Base-by-base conservation (phyloP, 2,888 invertebrate genomes). In the Hydraecia micacea region DNA sequence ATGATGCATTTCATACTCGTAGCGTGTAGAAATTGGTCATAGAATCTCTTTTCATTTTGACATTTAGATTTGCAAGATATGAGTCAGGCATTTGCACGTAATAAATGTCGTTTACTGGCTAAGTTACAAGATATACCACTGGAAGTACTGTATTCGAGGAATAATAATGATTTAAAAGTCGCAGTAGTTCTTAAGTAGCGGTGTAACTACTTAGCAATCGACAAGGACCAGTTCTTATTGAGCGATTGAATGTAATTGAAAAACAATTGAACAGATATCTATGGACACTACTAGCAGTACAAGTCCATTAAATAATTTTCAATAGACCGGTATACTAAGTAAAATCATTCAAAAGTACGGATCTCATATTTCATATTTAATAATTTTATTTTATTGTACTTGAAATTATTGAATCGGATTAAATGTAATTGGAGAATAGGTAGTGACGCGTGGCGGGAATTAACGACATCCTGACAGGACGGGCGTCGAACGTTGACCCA, bases 391-490 rank as follows among this genome's bases (percentile, higher is more conserved):
- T n/a, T 21, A 77, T 73, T 73, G 55, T 75, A 80, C 65, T 71
- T 79, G 66, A 71, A 70, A 79, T 55, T 70, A 80, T 81, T 80
- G 79, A 79, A 84, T 79, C 63, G 71, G 58, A 84, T 86, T 80
- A 81, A 84, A 87, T 77, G 69, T 83, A 88, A 86, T 83, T 83
- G 73, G 69, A 78, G 85, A 84, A 89, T 89, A 92, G 91, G 91
- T 91, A 90, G 91, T 88, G 91, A 91, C 94, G 94, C 94, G 95
- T 95, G 94, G 91, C 92, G 93, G 93, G 95, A 95, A 95, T 95
- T 95, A 95, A 93, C 91, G 92, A 93, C 94, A 94, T 96, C 96
- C 96, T 95, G 95, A 89, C 94, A 93, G 95, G 94, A 95, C 94
- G 93, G 79, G 88, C 91, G 91, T 88, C 92, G 95, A 93, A 84